These are phyloP conservation scores for Drepana falcataria DNA, from an alignment of 2,888 invertebrate species.

Conservation along the genomic window DNA sequence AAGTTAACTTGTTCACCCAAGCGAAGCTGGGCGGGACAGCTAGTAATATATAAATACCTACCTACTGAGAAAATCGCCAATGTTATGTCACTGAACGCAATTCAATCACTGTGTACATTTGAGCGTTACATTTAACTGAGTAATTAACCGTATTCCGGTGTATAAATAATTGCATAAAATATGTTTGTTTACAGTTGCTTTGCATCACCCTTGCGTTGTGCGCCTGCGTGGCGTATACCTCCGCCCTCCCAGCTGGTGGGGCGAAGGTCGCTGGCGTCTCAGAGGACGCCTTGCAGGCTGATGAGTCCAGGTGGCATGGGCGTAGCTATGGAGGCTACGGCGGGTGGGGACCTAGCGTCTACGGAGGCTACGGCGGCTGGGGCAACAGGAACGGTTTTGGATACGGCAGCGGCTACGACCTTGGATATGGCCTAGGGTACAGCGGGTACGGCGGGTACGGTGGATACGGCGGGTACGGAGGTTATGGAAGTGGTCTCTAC, in stretches of 20 bases:
- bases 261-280: background rate
- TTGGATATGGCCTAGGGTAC: background rate
- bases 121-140: no score
- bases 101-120: no score
- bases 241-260: background rate
- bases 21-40: no score
- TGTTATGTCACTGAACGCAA: no score
- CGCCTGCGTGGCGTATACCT: background rate
- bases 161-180: background rate
- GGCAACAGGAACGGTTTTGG: background rate
- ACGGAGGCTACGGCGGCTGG: background rate
- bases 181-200: background rate
- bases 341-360: background rate
- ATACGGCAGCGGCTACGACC: background rate
- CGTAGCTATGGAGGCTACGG: conserved; percentile 10
- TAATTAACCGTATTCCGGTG: no score
- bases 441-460: background rate
- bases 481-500: no score
- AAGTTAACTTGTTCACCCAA: no score
- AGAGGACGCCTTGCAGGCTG: no score
- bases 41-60: no score
- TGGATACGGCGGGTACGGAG: background rate
- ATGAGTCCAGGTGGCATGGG: background rate
- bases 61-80: no score
- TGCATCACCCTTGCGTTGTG: background rate